Evolutionary conservation across 2,888 invertebrate species (phyloP), one percentile per base, ranked within the genome.

Genomic region (Caenorhabditis sp.): DNA sequence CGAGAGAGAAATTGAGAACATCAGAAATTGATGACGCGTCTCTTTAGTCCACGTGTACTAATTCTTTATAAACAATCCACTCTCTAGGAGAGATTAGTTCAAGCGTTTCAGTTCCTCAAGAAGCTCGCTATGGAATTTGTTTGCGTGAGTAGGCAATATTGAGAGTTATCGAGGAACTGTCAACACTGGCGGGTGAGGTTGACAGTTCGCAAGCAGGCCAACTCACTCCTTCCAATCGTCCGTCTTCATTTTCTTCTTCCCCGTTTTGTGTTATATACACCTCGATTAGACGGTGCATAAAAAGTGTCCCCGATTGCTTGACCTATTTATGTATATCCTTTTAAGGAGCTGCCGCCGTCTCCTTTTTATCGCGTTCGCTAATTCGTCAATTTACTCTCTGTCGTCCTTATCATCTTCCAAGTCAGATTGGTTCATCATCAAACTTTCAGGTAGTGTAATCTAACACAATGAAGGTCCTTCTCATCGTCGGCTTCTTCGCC

Each of bases 141-240:
- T 79, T 79, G 79, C 64, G 68, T 68, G 70, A 79, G 56, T 38
- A 44, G 69, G 31, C 16, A 56, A 69, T 54, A 54, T 35, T 38
- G 68, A 77, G 69, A 70, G 69, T 77, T 79, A 79, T 79, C 70
- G 79, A 79, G 70, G 64, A 80, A 74, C 68, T 80, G 80, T 80
- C 80, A 80, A 80, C 80, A 80, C 73, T 68, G 64, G 73, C 73
- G 80, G 73, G 74, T 44, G 73, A 73, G 81, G 61, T 81, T 81
- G 81, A 81, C 81, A 81, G 81, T 81, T 81, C 73, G 81, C 75
- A 81, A 81, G 81, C 81, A 81, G 81, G 81, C 81, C 81, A 81
- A 75, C 75, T 75, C 81, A 80, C 74, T 68, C 74, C 68, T 80
- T 73, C 70, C 73, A 73, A 73, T 80, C 73, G 72, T 56, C 63